Evolutionary conservation across 2,113 vertebrate species (phyloP).

Genomic region (Oncorhynchus mykiss): DNA sequence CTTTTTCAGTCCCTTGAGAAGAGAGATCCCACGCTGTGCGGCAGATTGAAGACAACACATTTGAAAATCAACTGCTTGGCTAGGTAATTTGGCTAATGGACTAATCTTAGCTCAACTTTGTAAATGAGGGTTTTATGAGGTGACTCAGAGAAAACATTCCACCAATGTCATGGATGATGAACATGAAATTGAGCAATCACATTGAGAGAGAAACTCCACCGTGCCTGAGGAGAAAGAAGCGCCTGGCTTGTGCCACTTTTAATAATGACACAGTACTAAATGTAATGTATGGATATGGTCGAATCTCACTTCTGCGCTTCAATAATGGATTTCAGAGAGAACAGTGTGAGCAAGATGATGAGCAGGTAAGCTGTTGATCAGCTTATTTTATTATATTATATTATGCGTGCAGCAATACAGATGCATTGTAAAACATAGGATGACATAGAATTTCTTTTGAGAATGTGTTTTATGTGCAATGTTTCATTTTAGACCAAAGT

Average conservation of each 20-base stretch:
- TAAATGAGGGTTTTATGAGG: constrained; percentile 78
- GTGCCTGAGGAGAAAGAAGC: constrained; percentile 54
- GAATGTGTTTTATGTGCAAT: not conserved
- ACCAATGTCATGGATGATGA: constrained; percentile 75
- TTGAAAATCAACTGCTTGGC: constrained; percentile 76
- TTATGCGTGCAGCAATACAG: no score
- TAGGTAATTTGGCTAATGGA: constrained; percentile 78
- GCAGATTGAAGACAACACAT: constrained; percentile 74
- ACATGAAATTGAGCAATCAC: constrained; percentile 73
- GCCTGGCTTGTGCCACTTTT: constrained; percentile 47
- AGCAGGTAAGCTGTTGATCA: no score
- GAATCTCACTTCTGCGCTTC: not conserved
- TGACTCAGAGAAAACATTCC: constrained; percentile 68
- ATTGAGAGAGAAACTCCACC: constrained; percentile 45
- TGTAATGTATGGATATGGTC: not conserved
- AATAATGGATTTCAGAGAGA: not conserved
- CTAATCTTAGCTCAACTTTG: constrained; percentile 76
- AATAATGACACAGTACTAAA: constrained; percentile 52
- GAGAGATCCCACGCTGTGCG: constrained; percentile 65
- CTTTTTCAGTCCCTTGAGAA: constrained; percentile 7
- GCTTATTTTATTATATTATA: no score
- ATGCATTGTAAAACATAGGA: no score
- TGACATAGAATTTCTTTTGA: no score
- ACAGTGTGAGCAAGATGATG: no score
- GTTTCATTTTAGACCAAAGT: not conserved